These are phyloP conservation scores for Corythoichthys haematopterus DNA, from an alignment of 2,113 vertebrate genomes.

Conservation along the genomic window DNA sequence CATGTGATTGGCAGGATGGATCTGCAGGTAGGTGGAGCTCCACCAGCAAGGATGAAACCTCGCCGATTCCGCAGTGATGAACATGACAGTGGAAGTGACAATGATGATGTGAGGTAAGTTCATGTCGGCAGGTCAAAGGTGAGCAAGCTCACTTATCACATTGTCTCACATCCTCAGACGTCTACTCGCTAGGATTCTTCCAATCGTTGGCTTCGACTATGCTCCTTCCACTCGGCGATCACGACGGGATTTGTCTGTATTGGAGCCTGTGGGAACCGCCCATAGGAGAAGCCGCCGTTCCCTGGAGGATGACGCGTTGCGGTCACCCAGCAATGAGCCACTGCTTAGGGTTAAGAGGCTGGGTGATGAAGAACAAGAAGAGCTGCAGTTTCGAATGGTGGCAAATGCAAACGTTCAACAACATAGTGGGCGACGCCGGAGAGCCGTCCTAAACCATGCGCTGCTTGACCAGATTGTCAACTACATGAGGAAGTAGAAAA, in stretches of 20 bases:
- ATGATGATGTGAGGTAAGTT: slow-evolving; percentile 53
- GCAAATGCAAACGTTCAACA: slow-evolving; percentile 69
- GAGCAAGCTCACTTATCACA: neutral
- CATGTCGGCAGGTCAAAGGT: too few relatives aligned
- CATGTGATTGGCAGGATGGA: slow-evolving; percentile 52
- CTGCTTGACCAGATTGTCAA: slow-evolving; percentile 66
- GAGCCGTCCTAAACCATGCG: slow-evolving; percentile 43
- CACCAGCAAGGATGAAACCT: slow-evolving; percentile 61
- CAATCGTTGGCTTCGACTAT: slow-evolving; percentile 40
- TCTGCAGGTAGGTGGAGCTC: slow-evolving; percentile 61
- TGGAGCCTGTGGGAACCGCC: slow-evolving; percentile 3
- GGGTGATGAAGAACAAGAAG: slow-evolving; percentile 44
- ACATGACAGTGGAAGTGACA: slow-evolving; percentile 32
- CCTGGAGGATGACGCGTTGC: slow-evolving; percentile 49
- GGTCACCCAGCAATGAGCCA: slow-evolving; percentile 42
- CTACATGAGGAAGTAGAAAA: slow-evolving; percentile 61
- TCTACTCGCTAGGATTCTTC: slow-evolving; percentile 65
- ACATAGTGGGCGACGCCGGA: slow-evolving; percentile 28
- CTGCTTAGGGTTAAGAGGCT: slow-evolving; percentile 74
- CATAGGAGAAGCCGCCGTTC: slow-evolving; percentile 66
- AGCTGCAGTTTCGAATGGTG: slow-evolving; percentile 37
- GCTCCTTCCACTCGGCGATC: slow-evolving; percentile 33
- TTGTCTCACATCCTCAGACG: slow-evolving; percentile 38
- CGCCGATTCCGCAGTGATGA: slow-evolving; percentile 53
- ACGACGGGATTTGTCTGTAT: slow-evolving; percentile 51